These are phyloP conservation scores for Agonopterix heracliana DNA, from an alignment of 2,888 invertebrate genomes.

Conservation along the genomic window DNA sequence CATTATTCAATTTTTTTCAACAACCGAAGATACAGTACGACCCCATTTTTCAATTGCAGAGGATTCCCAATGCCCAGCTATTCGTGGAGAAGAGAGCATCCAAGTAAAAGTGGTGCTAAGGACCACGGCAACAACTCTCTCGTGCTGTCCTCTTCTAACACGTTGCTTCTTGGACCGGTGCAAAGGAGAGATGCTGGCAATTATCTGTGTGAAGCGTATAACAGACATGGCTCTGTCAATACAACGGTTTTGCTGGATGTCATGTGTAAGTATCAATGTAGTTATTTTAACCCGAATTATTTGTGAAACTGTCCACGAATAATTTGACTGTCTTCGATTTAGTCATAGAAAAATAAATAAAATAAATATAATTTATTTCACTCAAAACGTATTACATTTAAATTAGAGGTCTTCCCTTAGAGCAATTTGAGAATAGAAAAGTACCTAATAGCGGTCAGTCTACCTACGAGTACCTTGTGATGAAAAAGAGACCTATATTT, in stretches of 20 bases:
- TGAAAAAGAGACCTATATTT: no score
- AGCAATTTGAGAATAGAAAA: no score
- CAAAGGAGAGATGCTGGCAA: conserved; percentile 83
- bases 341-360: no score
- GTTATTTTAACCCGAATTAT: not conserved
- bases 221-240: conserved; percentile 85
- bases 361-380: no score
- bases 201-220: conserved; percentile 86
- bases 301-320: no score
- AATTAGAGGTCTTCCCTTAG: no score
- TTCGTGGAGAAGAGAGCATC: conserved; percentile 80
- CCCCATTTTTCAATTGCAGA: conserved; percentile 24
- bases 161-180: conserved; percentile 77
- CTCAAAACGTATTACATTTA: no score
- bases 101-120: conserved; percentile 34
- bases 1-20: not conserved
- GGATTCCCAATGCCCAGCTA: conserved; percentile 84
- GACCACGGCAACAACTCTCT: conserved; percentile 47
- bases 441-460: no score
- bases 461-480: no score
- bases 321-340: no score
- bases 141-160: conserved; percentile 57
- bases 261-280: conserved; percentile 80
- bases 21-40: not conserved
- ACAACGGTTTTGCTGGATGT: conserved; percentile 85